Percentiles rank a stretch among this genome's conserved stretches.
These are phyloP conservation scores for Acanthornis magna DNA, from an alignment of 2,797 vertebrate genomes.

Conservation along the genomic window DNA sequence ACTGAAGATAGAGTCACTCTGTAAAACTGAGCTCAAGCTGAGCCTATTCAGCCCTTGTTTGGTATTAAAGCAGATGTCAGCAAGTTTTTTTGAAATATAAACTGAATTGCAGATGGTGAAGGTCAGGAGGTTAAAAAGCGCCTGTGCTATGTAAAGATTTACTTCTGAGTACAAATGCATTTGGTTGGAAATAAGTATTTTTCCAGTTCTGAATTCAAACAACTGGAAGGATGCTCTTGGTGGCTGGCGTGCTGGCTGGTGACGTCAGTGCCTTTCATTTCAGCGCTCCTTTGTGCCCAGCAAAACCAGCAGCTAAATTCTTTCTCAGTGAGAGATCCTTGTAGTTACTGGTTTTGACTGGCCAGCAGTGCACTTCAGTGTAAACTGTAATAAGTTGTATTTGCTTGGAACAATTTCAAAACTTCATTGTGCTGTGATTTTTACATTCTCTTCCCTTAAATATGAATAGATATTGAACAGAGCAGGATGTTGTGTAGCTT, in stretches of 20 bases:
- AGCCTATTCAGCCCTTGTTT: not conserved
- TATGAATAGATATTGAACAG: not conserved
- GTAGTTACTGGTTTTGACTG: not conserved
- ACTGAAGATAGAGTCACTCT: not conserved
- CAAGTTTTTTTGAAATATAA: conserved; percentile 11
- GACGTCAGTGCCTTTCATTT: not conserved
- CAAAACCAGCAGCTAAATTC: not conserved
- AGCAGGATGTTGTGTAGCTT: not conserved
- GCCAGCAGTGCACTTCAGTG: not conserved
- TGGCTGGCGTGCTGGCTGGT: not conserved
- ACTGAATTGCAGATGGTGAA: conserved; percentile 2
- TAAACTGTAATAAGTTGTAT: not conserved
- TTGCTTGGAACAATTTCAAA: not conserved
- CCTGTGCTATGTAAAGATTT: not conserved
- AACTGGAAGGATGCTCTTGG: not conserved
- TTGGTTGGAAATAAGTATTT: conserved; percentile 1
- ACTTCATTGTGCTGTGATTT: not conserved
- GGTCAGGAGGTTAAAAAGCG: conserved; percentile 1
- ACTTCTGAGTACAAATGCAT: not conserved
- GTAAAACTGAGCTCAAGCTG: not conserved
- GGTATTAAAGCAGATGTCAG: conserved; percentile 10
- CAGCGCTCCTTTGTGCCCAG: not conserved
- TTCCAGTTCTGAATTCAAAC: not conserved
- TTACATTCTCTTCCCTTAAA: not conserved
- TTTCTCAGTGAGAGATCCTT: not conserved